Percentiles rank a stretch among this genome's conserved stretches.
Evolutionary conservation across 1,140 invertebrate genomes (phyloP).

Genomic region (Meloidogyne exigua): DNA sequence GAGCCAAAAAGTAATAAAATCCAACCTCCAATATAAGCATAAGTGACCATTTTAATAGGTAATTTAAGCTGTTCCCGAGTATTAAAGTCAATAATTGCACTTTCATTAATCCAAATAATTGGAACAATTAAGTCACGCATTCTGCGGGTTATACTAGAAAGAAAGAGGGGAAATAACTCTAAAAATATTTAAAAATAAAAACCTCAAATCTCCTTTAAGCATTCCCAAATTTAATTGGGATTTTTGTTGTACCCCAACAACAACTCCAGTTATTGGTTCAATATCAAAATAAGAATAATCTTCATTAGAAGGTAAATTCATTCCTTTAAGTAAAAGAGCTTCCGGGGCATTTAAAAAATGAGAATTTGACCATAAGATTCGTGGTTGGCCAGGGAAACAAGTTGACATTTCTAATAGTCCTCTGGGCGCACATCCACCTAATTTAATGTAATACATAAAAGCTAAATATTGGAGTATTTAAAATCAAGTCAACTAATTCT

Average conservation of each 20-base stretch:
- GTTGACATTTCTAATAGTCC: slow-evolving; percentile 55
- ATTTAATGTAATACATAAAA: not conserved
- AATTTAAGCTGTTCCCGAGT: slow-evolving; percentile 36
- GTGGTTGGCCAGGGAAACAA: slow-evolving; percentile 53
- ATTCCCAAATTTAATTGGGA: slow-evolving; percentile 62
- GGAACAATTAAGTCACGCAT: slow-evolving; percentile 42
- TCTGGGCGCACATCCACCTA: slow-evolving; percentile 50
- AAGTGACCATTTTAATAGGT: not conserved
- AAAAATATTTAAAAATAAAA: slow-evolving; percentile 14
- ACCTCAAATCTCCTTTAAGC: slow-evolving; percentile 51
- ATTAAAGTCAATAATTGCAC: slow-evolving; percentile 36
- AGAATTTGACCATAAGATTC: slow-evolving; percentile 56
- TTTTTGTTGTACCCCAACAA: slow-evolving; percentile 46
- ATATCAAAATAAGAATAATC: slow-evolving; percentile 56
- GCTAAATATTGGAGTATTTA: too few relatives aligned
- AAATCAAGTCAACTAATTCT: too few relatives aligned
- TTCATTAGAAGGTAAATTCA: slow-evolving; percentile 31
- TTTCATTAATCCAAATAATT: slow-evolving; percentile 52
- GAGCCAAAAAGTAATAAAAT: slow-evolving; percentile 8
- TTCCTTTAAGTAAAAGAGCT: slow-evolving; percentile 44
- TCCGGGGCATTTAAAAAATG: slow-evolving; percentile 54
- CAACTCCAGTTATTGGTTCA: slow-evolving; percentile 55
- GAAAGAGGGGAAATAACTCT: not conserved
- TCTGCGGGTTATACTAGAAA: slow-evolving; percentile 18
- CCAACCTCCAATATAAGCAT: slow-evolving; percentile 5